These are phyloP conservation scores for Bombyx huttoni DNA, from an alignment of 2,888 invertebrate genomes.

Conservation along the genomic window DNA sequence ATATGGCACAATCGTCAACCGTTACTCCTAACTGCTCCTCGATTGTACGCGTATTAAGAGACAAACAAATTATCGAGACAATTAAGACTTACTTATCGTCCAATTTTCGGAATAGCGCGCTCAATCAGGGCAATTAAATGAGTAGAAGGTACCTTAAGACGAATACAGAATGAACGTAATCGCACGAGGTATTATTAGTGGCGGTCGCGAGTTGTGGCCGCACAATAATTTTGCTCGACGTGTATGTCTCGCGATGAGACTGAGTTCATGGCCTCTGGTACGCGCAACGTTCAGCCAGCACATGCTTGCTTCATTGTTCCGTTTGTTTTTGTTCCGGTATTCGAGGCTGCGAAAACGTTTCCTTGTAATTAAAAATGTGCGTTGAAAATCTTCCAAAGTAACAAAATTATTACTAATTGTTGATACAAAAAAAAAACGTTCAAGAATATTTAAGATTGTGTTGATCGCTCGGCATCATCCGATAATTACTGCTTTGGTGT, in stretches of 20 bases:
- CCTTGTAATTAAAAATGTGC: background rate
- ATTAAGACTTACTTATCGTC: slow-evolving; percentile 1
- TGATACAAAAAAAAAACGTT: background rate
- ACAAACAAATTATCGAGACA: slow-evolving; percentile 10
- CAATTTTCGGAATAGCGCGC: background rate
- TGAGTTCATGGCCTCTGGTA: slow-evolving; percentile 30
- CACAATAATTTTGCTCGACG: slow-evolving; percentile 20
- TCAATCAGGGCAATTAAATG: background rate
- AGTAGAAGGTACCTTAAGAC: background rate
- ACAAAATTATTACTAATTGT: background rate
- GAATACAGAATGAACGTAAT: background rate
- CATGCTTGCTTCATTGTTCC: slow-evolving; percentile 13
- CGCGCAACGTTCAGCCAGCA: slow-evolving; percentile 6
- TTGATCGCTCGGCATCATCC: background rate
- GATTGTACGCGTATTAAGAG: slow-evolving; percentile 10
- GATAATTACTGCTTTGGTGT: background rate
- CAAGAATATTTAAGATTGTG: background rate
- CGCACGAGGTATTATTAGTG: slow-evolving; percentile 11
- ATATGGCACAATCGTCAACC: slow-evolving; percentile 60
- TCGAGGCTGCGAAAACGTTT: background rate
- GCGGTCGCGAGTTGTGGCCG: slow-evolving; percentile 13
- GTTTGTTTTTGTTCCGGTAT: slow-evolving; percentile 22
- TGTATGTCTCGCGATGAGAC: slow-evolving; percentile 17
- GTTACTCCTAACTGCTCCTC: slow-evolving; percentile 55
- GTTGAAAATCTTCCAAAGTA: background rate